Evolutionary conservation across 2,797 vertebrate species (phyloP), one percentile per base, ranked within the genome.

Genomic region (Chromis chromis): DNA sequence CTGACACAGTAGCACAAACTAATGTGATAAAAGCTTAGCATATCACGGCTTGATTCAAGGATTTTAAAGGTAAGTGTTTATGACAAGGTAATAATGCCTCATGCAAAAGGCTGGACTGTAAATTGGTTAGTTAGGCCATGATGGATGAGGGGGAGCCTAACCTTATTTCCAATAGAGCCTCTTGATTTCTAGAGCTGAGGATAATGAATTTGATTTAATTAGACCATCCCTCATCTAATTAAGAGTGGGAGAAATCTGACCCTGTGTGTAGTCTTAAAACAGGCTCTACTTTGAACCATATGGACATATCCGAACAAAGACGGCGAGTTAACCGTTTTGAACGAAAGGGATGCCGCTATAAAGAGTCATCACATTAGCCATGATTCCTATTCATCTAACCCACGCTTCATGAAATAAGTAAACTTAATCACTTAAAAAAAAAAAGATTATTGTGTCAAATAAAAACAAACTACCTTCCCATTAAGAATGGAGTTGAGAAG

Each of bases 191-290:
- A 94, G 96, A 97, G 96, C 96, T 96, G 94, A 94, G 93, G 95
- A 97, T 98, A 99, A 99, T 99, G 96, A 99, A 98, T 97, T 97
- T 97, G 97, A 99, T 98, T 96, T 96, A 98, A 99, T 99, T 99
- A 99, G 95, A 91, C 92, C 91, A 90, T 93, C 95, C 94, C 94
- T 96, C 96, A 98, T 98, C 95, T 95, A 96, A 98, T 99, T 96
- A 97, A 94, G 94, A 95, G 95, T 95, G 95, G 94, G 95, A 95
- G 88, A 94, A 96, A 94, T 94, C 91, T 96, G 97, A 96, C 96
- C 96, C 83, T 24, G 79, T 80, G 89, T 90, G 89, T 89, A 83
- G 87, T 79, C 83, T 79, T 86, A 84, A 88, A 93, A 91, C 83
- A 67, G 77, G 49, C 75, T 69, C 49, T 25, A 42, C 73, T 77